Conservation (phyloP, 2,888 invertebrate genomes). For the Cephus runcator region DNA sequence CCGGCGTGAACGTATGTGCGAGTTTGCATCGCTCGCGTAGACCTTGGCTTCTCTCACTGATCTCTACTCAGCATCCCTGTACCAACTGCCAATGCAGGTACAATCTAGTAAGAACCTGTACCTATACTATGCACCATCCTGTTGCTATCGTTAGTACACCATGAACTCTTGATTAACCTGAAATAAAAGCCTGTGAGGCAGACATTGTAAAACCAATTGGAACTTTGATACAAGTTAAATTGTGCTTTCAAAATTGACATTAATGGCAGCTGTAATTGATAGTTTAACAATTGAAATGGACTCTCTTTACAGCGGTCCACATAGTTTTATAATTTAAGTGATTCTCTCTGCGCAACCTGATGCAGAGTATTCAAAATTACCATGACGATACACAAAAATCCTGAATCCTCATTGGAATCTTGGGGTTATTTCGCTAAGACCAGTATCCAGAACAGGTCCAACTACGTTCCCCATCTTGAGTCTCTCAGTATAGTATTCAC, state of each 20-base stretch:
- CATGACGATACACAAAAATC: background rate
- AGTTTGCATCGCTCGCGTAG: background rate
- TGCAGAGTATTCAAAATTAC: background rate
- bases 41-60: constrained; percentile 3
- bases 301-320: background rate
- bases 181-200: background rate
- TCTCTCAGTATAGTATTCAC: background rate
- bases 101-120: background rate
- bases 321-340: no score
- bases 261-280: background rate
- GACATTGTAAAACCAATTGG: background rate
- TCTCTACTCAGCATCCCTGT: background rate
- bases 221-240: background rate
- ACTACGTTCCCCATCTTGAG: constrained; percentile 13
- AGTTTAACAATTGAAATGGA: background rate
- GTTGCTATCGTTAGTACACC: background rate
- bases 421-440: constrained; percentile 55
- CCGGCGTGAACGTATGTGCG: constrained; percentile 14
- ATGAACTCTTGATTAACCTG: background rate
- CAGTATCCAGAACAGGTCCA: constrained; percentile 57
- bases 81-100: background rate
- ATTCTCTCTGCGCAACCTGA: background rate
- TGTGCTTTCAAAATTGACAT: background rate
- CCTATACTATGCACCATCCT: background rate
- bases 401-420: constrained; percentile 37